phyloP scores from a whole-genome alignment of 2,797 vertebrate species.

The Pterois miles region DNA sequence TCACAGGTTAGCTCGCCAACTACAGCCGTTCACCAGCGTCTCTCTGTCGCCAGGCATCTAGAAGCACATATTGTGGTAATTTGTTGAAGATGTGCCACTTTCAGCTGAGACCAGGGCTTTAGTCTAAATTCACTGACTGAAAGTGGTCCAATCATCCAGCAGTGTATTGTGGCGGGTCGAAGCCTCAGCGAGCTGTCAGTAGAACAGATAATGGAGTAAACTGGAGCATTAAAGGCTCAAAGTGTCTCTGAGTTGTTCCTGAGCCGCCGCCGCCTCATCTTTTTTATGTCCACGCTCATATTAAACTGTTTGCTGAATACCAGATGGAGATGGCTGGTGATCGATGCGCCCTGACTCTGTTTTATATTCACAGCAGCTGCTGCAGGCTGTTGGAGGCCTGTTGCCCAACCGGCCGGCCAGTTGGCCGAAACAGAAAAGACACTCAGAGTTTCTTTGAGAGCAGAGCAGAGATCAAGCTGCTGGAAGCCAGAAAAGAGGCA shows the following conservation, averaged over 20 bases:
- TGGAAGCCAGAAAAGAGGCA: constrained; percentile 20
- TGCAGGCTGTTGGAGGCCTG: constrained; percentile 57
- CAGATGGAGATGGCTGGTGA: constrained; percentile 39
- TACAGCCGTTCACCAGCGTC: no score
- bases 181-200: background rate
- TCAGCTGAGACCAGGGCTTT: background rate
- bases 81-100: background rate
- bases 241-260: background rate
- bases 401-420: constrained; percentile 36
- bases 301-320: constrained; percentile 17
- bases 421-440: constrained; percentile 59
- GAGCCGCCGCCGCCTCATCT: constrained; percentile 1
- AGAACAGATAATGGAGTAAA: constrained; percentile 4
- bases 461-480: constrained; percentile 57
- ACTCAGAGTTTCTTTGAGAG: constrained; percentile 51
- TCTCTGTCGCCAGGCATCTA: no score
- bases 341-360: constrained; percentile 44
- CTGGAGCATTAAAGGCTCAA: background rate
- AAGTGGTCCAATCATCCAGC: background rate
- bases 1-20: background rate
- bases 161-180: background rate
- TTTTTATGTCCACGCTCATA: constrained; percentile 14
- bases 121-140: background rate
- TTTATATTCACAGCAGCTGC: constrained; percentile 62
- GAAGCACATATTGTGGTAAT: background rate